These are phyloP conservation scores for Podarcis raffonei DNA, from an alignment of 2,113 vertebrate species.

Conservation along the genomic window DNA sequence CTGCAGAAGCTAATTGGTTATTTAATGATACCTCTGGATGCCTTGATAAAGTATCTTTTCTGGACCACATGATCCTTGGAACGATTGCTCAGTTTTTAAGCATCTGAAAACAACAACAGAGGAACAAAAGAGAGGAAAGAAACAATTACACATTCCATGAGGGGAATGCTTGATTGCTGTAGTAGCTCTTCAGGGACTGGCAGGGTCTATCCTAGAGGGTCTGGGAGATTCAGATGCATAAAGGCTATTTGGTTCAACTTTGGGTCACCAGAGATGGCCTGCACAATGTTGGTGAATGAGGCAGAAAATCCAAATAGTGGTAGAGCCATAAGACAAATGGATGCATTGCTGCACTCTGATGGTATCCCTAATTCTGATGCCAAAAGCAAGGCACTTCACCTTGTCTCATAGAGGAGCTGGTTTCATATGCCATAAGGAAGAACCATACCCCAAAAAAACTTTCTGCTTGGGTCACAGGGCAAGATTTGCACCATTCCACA, in stretches of 20 bases:
- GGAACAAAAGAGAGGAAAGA: background rate
- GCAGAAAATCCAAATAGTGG: background rate
- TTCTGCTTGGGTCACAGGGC: no score
- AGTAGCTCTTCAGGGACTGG: background rate
- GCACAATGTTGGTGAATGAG: background rate
- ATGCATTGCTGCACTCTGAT: background rate
- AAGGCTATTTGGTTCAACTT: background rate
- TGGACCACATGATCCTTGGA: constrained; percentile 1
- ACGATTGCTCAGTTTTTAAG: constrained; percentile 38
- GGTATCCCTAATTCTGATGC: background rate
- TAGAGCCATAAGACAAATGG: background rate
- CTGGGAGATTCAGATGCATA: background rate
- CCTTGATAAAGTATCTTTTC: constrained; percentile 4
- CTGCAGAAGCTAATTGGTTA: constrained; percentile 38
- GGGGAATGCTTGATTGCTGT: background rate
- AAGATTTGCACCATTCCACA: no score
- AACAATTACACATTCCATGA: background rate
- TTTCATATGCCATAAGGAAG: background rate
- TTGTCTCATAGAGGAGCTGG: no score
- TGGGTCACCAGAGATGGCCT: background rate
- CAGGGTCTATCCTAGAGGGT: background rate
- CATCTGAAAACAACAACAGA: background rate
- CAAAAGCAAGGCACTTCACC: background rate
- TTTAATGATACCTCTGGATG: constrained; percentile 30
- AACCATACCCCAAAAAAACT: no score